Evolutionary conservation across 2,888 invertebrate genomes (phyloP).

Genomic region (Agrenia bidenticulata): DNA sequence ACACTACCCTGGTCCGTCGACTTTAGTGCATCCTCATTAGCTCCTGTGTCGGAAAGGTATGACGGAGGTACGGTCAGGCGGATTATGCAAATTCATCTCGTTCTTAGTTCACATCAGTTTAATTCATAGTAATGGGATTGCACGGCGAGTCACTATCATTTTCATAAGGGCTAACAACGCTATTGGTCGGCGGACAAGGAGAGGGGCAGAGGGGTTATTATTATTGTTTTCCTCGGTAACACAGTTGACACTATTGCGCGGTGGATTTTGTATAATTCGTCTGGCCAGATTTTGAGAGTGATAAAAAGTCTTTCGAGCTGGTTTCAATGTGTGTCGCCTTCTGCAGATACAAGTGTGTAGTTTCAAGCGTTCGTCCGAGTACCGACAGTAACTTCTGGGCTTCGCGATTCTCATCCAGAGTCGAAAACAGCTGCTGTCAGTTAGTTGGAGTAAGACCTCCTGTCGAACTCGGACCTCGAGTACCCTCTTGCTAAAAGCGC

Average conservation of each 20-base stretch:
- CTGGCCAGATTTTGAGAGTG: background rate
- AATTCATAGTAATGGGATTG: background rate
- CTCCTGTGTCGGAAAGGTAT: background rate
- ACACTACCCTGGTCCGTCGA: constrained; percentile 15
- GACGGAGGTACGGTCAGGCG: background rate
- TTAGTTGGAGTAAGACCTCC: constrained; percentile 25
- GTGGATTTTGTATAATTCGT: constrained; percentile 9
- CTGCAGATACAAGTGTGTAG: constrained; percentile 40
- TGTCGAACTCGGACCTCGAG: too few relatives aligned
- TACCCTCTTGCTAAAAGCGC: background rate
- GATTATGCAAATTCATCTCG: background rate
- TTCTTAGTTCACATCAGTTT: background rate
- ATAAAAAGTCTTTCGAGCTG: background rate
- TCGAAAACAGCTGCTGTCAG: constrained; percentile 30
- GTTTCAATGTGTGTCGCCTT: background rate
- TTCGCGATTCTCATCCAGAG: constrained; percentile 35
- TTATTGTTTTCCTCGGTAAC: background rate
- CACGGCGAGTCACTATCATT: too few relatives aligned
- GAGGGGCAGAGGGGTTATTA: background rate
- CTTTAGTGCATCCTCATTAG: constrained; percentile 22
- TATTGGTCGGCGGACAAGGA: constrained; percentile 14
- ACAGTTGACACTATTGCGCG: too few relatives aligned
- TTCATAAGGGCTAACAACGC: background rate
- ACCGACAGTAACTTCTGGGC: constrained; percentile 36
- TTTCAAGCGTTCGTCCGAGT: constrained; percentile 24